phyloP scores from a whole-genome alignment of 2,797 vertebrate genomes.

The Crax fasciolata region DNA sequence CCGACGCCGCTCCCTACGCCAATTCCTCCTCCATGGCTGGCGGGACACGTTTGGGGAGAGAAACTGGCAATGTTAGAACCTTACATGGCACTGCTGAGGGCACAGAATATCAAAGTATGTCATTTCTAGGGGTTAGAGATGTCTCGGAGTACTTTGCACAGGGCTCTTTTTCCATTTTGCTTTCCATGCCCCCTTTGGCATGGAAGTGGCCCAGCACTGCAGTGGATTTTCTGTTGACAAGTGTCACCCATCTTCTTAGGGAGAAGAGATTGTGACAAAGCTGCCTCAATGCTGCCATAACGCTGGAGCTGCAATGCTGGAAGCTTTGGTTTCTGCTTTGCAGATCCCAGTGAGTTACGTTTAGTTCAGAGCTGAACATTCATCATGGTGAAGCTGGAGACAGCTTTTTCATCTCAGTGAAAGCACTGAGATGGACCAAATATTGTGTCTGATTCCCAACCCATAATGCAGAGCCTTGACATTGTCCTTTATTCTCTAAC shows the following conservation, averaged over 20 bases:
- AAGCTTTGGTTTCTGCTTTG: background rate
- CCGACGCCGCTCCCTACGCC: slow-evolving; percentile 39
- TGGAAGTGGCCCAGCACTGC: background rate
- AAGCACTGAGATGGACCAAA: background rate
- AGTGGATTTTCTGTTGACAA: background rate
- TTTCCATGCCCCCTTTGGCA: background rate
- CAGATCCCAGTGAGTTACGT: background rate
- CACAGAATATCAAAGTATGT: background rate
- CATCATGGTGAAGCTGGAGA: background rate
- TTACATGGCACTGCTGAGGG: accelerated
- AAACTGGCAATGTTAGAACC: background rate
- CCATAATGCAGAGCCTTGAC: background rate
- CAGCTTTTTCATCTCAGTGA: background rate
- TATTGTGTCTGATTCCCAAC: background rate
- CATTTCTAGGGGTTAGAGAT: background rate
- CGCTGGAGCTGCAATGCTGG: background rate
- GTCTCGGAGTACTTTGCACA: background rate
- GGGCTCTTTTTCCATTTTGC: background rate
- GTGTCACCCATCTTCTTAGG: background rate
- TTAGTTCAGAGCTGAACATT: background rate
- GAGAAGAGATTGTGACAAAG: background rate
- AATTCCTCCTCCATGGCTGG: slow-evolving; percentile 62
- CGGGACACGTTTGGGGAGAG: background rate
- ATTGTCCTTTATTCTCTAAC: background rate
- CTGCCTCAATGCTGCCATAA: background rate